Base-by-base conservation (phyloP, 2,888 invertebrate species). In the Dryobota labecula region DNA sequence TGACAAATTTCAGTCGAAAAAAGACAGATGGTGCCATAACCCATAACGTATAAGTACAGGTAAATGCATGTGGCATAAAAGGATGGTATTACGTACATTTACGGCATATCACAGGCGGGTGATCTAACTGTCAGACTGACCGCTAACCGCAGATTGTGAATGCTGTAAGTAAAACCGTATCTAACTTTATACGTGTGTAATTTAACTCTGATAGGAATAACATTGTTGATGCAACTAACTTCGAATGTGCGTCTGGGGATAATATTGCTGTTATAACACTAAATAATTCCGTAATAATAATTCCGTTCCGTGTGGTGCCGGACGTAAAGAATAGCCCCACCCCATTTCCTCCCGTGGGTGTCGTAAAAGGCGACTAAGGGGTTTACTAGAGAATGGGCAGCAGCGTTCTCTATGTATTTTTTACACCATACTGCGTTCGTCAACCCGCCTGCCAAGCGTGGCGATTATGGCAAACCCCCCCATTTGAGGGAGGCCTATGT, bases 1-100 rank as follows among this genome's bases (percentile, higher is more conserved):
- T 64, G 64, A 38, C 4, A 30, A 60, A 2, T 41, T 41, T 47
- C 0, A 30, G 27, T 47, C 1, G 18, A 15, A 64, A 36, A 63
- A 18, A 60, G 18, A 60, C 73, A 70, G 30, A 27, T 45, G 27
- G 27, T 61, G 7, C 13, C 18, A 36, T n/a, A 47, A 27, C 13
- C 41, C 47, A 43, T 38, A 49, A 15, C 33, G 13, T 11, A 13
- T 9, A 57, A 7, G 8, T 18, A 30, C 24, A 38, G 8, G 27
- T 47, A 73, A 36, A 49, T 41, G 8, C 63, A 66, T 36, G 69
- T 79, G 54, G 69, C 80, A 72, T 77, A 88, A 84, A 80, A 88
- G 90, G 90, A 90, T 90, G 88, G 76, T 87, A 88, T 90, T 87
- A 89, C 71, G 80, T 73, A 73, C 84, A 80, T 85, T 79, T 86